A percentile compares a stretch with the other conserved stretches of the same genome.
These are phyloP conservation scores for Luehdorfia chinensis DNA, from an alignment of 1,140 invertebrate genomes.

Conservation along the genomic window DNA sequence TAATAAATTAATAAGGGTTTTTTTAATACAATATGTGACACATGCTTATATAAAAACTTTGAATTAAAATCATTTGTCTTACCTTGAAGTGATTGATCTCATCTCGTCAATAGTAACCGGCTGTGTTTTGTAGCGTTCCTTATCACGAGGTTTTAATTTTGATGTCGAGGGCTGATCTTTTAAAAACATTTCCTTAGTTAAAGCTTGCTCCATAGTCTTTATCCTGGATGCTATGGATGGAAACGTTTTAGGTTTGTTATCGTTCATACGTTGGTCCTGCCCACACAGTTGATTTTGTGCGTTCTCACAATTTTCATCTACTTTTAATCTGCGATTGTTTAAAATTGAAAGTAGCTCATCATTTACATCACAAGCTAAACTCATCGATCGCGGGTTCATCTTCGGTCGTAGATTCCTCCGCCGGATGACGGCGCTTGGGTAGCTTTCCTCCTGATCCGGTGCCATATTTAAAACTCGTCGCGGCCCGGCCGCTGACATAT, in stretches of 20 bases:
- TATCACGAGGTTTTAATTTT: constrained; percentile 69
- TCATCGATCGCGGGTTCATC: constrained; percentile 65
- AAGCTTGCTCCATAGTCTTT: constrained; percentile 71
- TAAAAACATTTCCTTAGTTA: constrained; percentile 55
- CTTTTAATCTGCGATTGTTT: constrained; percentile 64
- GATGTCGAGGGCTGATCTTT: constrained; percentile 52
- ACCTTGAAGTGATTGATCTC: constrained; percentile 76
- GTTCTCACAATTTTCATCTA: constrained; percentile 67
- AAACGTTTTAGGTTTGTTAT: constrained; percentile 50
- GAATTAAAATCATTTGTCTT: constrained; percentile 32
- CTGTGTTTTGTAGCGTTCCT: constrained; percentile 81
- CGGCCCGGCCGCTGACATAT: constrained; percentile 63
- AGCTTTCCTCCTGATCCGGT: constrained; percentile 51
- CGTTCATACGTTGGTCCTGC: constrained; percentile 26
- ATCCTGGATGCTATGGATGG: constrained; percentile 74
- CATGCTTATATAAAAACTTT: too few species aligned
- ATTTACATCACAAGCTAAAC: constrained; percentile 68
- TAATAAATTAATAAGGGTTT: too few species aligned
- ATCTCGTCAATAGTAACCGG: constrained; percentile 82
- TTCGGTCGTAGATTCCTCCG: constrained; percentile 71
- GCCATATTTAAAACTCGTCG: constrained; percentile 55
- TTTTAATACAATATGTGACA: too few species aligned
- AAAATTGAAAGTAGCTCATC: constrained; percentile 70
- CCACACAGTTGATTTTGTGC: constrained; percentile 40
- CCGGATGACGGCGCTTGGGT: constrained; percentile 64